These are phyloP conservation scores for Strongylocentrotus purpuratus DNA, from an alignment of 35 echinoderm and acorn worm species.

Conservation along the genomic window DNA sequence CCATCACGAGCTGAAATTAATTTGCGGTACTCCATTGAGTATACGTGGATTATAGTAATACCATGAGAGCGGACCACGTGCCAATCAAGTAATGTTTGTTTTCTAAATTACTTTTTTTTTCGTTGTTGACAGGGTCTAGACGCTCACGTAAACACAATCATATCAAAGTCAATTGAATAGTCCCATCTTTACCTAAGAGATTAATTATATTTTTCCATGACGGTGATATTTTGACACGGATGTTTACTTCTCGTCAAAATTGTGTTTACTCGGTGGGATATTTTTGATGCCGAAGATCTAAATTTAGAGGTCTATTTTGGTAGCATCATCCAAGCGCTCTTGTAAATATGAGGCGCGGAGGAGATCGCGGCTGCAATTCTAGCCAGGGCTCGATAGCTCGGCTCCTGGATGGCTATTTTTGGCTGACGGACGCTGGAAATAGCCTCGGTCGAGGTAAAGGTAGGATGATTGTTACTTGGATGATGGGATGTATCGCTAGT, in stretches of 20 bases:
- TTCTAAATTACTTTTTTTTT: neutral
- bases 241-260: neutral
- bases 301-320: conserved; percentile 18
- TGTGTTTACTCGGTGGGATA: neutral
- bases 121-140: neutral
- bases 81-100: neutral
- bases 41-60: neutral
- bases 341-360: neutral
- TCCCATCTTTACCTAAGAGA: neutral
- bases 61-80: neutral
- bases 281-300: neutral
- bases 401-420: neutral
- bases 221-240: neutral
- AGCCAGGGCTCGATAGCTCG: neutral
- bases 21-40: neutral
- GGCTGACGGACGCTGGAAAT: neutral
- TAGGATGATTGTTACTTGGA: neutral
- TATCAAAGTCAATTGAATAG: conserved; percentile 11
- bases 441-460: conserved; percentile 7
- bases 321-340: neutral
- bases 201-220: neutral
- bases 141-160: neutral
- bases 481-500: neutral
- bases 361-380: neutral
- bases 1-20: neutral